Evolutionary conservation across 2,888 invertebrate genomes (phyloP).

Genomic region (Mesorhabditis sp.): DNA sequence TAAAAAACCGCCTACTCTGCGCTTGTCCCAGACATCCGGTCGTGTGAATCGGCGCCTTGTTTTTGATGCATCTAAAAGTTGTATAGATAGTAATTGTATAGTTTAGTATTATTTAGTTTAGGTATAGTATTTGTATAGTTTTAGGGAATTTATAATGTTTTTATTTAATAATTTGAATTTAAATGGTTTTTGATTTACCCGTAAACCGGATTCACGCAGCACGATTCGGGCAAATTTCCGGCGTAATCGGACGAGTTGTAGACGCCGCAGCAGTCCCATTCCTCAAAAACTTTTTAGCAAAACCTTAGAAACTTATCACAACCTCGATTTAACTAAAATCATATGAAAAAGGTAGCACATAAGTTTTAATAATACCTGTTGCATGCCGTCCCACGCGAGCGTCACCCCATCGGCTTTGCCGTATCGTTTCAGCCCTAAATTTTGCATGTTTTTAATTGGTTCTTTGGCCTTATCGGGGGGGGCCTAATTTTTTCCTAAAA

Average conservation of each 20-base stretch:
- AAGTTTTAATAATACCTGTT: too few relatives aligned
- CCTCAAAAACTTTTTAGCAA: too few relatives aligned
- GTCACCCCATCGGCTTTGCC: conserved; percentile 38
- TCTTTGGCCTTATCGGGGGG: too few relatives aligned
- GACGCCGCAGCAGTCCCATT: conserved; percentile 55
- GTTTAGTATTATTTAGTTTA: neutral
- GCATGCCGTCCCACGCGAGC: conserved; percentile 53
- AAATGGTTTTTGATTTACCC: conserved; percentile 18
- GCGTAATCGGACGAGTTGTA: conserved; percentile 54
- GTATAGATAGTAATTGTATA: neutral
- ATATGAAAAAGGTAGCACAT: too few relatives aligned
- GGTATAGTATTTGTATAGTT: neutral
- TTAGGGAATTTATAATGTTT: neutral
- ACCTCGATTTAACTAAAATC: too few relatives aligned
- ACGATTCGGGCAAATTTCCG: conserved; percentile 49
- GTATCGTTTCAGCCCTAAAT: conserved; percentile 20
- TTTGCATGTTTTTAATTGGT: too few relatives aligned
- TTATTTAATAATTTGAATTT: too few relatives aligned
- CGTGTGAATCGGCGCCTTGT: neutral
- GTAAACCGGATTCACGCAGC: conserved; percentile 46
- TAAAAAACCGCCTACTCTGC: neutral
- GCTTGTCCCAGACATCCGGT: neutral
- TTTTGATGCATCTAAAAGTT: neutral
- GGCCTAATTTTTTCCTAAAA: neutral
- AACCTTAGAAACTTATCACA: too few relatives aligned